phyloP scores from a whole-genome alignment of 2,888 invertebrate genomes.

The Andrena minutula region DNA sequence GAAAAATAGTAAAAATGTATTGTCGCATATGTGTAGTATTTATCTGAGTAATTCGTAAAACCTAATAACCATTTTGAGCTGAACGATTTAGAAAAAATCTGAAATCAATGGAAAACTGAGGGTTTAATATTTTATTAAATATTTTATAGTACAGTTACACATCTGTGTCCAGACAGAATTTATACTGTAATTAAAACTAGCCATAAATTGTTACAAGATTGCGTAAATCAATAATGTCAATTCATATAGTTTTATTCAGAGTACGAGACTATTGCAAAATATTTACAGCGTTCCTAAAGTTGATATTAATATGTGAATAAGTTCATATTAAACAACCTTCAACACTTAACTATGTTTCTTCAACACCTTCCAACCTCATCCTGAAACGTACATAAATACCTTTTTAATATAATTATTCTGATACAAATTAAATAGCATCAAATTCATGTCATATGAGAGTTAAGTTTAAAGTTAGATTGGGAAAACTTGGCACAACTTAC shows the following conservation, averaged over 20 bases:
- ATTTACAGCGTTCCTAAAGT: constrained; percentile 37
- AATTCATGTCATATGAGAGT: neutral
- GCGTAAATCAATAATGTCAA: constrained; percentile 5
- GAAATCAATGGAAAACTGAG: neutral
- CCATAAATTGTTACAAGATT: constrained; percentile 19
- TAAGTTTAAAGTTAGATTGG: neutral
- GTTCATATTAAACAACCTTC: constrained; percentile 11
- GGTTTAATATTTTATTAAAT: constrained; percentile 25
- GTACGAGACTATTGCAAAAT: constrained; percentile 18
- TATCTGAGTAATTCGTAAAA: neutral
- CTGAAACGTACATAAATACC: constrained; percentile 52
- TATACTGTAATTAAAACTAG: constrained; percentile 22
- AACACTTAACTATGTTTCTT: constrained; percentile 40
- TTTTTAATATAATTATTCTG: constrained; percentile 6
- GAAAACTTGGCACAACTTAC: constrained; percentile 25
- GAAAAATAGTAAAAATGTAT: neutral
- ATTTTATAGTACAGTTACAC: constrained; percentile 31
- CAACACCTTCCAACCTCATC: constrained; percentile 73
- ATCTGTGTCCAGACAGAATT: constrained; percentile 6
- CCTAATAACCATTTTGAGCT: neutral
- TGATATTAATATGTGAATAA: constrained; percentile 20
- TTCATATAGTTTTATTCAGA: constrained; percentile 31
- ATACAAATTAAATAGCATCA: neutral
- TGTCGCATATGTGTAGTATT: neutral
- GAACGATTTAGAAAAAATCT: neutral